A percentile compares a stretch with the other conserved stretches of the same genome.
Conservation (phyloP, 1,140 invertebrate species). For the Marisa cornuarietis region DNA sequence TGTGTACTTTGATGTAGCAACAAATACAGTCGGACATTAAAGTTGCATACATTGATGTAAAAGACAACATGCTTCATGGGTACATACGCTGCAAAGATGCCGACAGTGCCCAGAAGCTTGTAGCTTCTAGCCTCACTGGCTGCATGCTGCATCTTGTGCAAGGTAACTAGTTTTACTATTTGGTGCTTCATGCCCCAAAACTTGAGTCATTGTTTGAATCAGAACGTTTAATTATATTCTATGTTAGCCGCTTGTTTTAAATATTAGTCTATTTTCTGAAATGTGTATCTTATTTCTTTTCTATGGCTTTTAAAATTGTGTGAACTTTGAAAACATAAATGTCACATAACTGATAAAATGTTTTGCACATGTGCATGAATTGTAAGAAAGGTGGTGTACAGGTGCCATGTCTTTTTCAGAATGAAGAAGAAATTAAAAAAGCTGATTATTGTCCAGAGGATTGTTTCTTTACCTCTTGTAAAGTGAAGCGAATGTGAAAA, state of each 20-base stretch:
- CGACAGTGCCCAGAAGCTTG: constrained; percentile 46
- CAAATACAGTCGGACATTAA: constrained; percentile 35
- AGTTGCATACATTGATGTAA: constrained; percentile 59
- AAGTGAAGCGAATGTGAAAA: not conserved
- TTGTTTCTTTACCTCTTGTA: not conserved
- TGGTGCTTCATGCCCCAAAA: not conserved
- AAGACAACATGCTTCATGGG: constrained; percentile 43
- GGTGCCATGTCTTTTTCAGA: too few relatives aligned
- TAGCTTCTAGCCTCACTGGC: constrained; percentile 11
- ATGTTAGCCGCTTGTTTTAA: not conserved
- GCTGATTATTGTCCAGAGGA: too few relatives aligned
- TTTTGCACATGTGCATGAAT: too few relatives aligned
- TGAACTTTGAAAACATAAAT: too few relatives aligned
- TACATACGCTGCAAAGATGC: constrained; percentile 52
- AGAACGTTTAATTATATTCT: not conserved
- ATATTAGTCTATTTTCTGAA: not conserved
- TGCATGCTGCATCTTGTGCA: constrained; percentile 42
- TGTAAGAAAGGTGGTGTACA: too few relatives aligned
- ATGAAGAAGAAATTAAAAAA: too few relatives aligned
- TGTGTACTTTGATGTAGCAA: constrained; percentile 34
- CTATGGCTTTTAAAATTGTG: too few relatives aligned
- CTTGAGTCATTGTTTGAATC: not conserved
- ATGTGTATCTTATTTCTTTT: too few relatives aligned
- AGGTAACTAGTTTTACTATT: constrained; percentile 34
- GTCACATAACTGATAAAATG: too few relatives aligned